Percentiles rank a stretch among this genome's conserved stretches.
These are phyloP conservation scores for Mastigias papua DNA, from an alignment of 30 jellyfish, hydroid and myxozoan genomes.

Conservation along the genomic window DNA sequence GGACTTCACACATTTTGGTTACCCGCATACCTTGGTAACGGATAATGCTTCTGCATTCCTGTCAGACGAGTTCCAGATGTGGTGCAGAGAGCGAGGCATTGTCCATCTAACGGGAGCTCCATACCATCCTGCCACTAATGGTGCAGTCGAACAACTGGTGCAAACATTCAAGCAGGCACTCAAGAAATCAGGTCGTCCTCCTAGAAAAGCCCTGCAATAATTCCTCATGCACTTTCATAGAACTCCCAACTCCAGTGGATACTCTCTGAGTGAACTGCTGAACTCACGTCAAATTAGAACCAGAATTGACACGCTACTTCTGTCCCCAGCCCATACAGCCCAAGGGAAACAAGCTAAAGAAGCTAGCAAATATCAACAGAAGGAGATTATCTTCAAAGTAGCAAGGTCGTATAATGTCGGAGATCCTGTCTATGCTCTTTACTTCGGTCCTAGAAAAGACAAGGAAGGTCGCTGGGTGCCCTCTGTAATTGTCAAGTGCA, in stretches of 20 bases:
- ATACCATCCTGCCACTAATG: conserved; percentile 50
- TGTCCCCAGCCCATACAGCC: conserved; percentile 46
- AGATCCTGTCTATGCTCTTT: conserved; percentile 46
- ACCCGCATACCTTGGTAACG: conserved; percentile 39
- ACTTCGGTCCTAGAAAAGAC: conserved; percentile 37
- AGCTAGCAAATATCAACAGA: conserved; percentile 36
- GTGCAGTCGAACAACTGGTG: conserved; percentile 37
- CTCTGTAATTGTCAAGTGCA: conserved; percentile 25
- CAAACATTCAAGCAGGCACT: conserved; percentile 60
- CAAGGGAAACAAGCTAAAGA: conserved; percentile 20
- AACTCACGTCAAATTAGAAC: conserved; percentile 37
- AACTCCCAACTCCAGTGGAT: conserved; percentile 36
- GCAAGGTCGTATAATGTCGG: conserved; percentile 25
- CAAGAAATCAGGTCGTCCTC: conserved; percentile 53
- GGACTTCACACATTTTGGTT: conserved; percentile 40
- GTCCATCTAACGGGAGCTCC: conserved; percentile 51
- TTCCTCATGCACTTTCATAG: conserved; percentile 39
- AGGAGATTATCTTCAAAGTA: conserved; percentile 22
- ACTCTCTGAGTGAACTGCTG: conserved; percentile 57
- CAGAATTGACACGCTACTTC: conserved; percentile 24
- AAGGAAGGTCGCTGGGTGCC: conserved; percentile 37
- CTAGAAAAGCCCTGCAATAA: conserved; percentile 34
- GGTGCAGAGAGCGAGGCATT: conserved; percentile 15
- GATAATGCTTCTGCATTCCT: conserved; percentile 34
- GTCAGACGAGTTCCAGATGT: conserved; percentile 42